Conservation (phyloP, 2,113 vertebrate genomes). For the Bos indicus region DNA sequence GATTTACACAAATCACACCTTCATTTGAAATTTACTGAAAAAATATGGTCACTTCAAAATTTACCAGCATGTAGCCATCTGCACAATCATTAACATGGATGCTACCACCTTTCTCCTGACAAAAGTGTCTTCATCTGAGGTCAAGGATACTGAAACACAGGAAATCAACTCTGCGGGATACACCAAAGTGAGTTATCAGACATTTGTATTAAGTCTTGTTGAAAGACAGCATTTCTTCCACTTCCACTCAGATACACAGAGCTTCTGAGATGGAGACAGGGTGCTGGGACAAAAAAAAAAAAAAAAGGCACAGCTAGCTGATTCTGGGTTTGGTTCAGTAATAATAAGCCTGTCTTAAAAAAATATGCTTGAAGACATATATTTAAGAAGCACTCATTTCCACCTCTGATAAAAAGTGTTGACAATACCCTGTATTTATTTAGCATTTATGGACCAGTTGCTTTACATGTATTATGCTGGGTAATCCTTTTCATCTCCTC, state of each 20-base stretch:
- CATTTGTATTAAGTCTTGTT: conserved; percentile 1
- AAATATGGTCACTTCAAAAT: conserved; percentile 40
- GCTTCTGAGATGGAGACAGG: neutral
- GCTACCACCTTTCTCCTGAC: neutral
- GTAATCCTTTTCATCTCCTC: neutral
- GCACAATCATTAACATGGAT: neutral
- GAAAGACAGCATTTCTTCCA: conserved; percentile 22
- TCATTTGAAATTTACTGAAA: conserved; percentile 49
- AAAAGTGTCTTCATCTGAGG: conserved; percentile 20
- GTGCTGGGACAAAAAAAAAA: accelerated
- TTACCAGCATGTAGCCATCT: neutral
- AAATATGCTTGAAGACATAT: neutral
- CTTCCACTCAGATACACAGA: neutral
- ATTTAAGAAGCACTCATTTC: neutral
- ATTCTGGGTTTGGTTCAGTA: neutral
- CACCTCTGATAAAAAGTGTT: neutral
- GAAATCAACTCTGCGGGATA: neutral
- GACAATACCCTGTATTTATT: neutral
- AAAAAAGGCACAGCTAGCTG: neutral
- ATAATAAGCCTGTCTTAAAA: neutral
- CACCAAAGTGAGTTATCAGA: neutral
- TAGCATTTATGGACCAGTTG: neutral
- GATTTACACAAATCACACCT: conserved; percentile 51
- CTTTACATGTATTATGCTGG: neutral
- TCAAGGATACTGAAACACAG: neutral